Conservation (phyloP, 2,113 vertebrate genomes). For the Tragelaphus strepsiceros region DNA sequence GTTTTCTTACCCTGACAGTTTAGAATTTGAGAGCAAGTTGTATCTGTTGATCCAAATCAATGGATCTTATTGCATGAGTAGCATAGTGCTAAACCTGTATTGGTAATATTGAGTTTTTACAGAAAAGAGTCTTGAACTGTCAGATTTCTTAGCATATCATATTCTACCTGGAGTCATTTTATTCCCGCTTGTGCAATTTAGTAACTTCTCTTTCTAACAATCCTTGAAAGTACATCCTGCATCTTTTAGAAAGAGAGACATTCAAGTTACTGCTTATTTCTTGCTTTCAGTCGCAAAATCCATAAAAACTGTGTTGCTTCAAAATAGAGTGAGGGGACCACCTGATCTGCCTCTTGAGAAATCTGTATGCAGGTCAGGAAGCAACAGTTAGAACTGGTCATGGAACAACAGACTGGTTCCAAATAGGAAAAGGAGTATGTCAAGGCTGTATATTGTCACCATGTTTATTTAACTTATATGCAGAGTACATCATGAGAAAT, state of each 20-base stretch:
- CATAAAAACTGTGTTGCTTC: background rate
- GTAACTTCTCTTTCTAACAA: slow-evolving; percentile 10
- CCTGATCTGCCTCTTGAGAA: too few relatives aligned
- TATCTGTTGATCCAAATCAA: slow-evolving; percentile 26
- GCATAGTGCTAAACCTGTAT: background rate
- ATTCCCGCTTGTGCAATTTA: background rate
- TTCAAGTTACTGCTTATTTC: slow-evolving; percentile 5
- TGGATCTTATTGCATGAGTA: background rate
- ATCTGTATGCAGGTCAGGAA: too few relatives aligned
- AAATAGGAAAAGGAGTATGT: too few relatives aligned
- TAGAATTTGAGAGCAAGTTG: background rate
- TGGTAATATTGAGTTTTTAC: background rate
- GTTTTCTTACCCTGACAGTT: background rate
- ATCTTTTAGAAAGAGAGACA: background rate
- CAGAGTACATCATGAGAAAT: too few relatives aligned
- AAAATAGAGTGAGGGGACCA: background rate
- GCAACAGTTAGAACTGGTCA: too few relatives aligned
- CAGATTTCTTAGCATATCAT: background rate
- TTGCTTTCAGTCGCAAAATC: slow-evolving; percentile 32
- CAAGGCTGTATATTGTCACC: too few relatives aligned
- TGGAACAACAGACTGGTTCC: too few relatives aligned
- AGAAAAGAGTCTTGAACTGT: slow-evolving; percentile 16
- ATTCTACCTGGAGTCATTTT: background rate
- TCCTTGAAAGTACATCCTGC: background rate
- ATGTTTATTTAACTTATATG: too few relatives aligned